Base-by-base conservation (phyloP, 2,888 invertebrate species). In the Campoletis raptor region DNA sequence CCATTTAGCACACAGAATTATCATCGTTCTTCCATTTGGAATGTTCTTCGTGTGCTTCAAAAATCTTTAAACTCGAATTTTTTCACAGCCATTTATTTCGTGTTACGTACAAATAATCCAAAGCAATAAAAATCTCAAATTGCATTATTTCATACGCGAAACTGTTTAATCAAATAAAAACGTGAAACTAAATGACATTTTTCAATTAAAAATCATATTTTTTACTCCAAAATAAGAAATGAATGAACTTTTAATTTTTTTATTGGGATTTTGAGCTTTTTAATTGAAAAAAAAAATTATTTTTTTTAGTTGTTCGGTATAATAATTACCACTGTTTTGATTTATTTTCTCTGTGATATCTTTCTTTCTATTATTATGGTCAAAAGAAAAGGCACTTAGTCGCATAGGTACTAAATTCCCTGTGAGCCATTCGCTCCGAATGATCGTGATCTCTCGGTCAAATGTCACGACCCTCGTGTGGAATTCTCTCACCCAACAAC, bases 391-490 rank as follows among this genome's bases (percentile, higher is more conserved):
- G 18, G 57, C 81, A 73, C 37, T 85, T 36, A 42, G 69, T 82
- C 85, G 69, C 61, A 74, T 36, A 36, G n/a, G 37, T 67, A 45
- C 36, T 30, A 42, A 85, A 77, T 48, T 85, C 78, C 73, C 40
- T 48, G 78, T 48, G 78, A 80, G 52, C 83, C 79, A 73, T 83
- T 83, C 67, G 67, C 37, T 24, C 21, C 24, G 81, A 70, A 83
- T 52, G 61, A 78, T 84, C 81, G 42, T 37, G 73, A 78, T 84
- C 72, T 74, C 72, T 77, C 77, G 85, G 81, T 70, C 78, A 81
- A 83, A 83, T 76, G 80, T 70, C 76, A 83, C 89, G 89, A 90
- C 90, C 90, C 89, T 89, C 89, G 76, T 85, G 73, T 85, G 83
- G 89, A 86, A 88, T 84, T 88, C 61, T 80, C 69, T 54, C 74